Evolutionary conservation across 92 coral and sea anemone genomes (phyloP), one percentile per base, ranked within the genome.

Genomic region (Zoanthus sansibaricus): DNA sequence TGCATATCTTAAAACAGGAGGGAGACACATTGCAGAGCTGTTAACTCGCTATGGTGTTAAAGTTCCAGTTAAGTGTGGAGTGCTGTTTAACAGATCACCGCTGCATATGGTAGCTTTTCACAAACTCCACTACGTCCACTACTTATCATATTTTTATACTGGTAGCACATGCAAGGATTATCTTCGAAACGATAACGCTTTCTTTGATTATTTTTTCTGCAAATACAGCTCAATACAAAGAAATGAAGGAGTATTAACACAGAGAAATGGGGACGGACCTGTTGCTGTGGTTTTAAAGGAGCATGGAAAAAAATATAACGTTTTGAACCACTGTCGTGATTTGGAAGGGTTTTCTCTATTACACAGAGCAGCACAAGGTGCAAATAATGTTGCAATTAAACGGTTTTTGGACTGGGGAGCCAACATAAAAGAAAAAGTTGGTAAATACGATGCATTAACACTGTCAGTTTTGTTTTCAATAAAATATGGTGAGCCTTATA

Each of bases 321-420:
- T 90, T 1, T 32, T 92, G 7, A 71, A 82, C 54, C 9, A 59
- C 4, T 92, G 94, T 47, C 52, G 10, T 20, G 94, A 92, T 56
- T 70, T 87, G 4, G 92, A 92, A 49, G 94, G 94, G 45, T 92
- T 56, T 82, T 79, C 89, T 5, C 64, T 84, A 14, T 30, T 92
- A 56, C 94, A 92, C 59, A 82, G 94, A 58, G 94, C 92, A 9
- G 92, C 88, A 3, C 92, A 92, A 77, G 94, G 94, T 42, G 92
- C 92, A 20, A 92, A 92, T 71, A 9, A 76, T 78, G 92, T 42
- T 4, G 94, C 94, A 10, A 71, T 86, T 48, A 82, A 73, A 12
- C 45, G 68, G 52, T 69, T 86, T 3, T 78, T 90, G 44, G 44
- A 56, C 7, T 52, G 17, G 51, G 92, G 90, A 32, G 92, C 83